Evolutionary conservation across 2,113 vertebrate species (phyloP).

Genomic region (Tretioscincus oriximinensis): DNA sequence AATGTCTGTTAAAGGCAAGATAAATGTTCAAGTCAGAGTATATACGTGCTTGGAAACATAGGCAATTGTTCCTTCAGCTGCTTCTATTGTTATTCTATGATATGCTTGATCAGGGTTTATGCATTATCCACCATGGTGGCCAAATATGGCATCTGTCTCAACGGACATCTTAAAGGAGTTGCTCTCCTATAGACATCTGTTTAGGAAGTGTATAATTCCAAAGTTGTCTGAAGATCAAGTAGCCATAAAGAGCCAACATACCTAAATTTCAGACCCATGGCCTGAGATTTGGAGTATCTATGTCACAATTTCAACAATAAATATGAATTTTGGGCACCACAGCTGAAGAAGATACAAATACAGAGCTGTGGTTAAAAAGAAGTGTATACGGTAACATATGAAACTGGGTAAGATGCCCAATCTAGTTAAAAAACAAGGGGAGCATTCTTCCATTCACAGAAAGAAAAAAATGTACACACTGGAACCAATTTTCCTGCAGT

Average conservation of each 20-base stretch:
- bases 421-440: background rate
- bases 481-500: too few relatives aligned
- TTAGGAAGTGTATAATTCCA: background rate
- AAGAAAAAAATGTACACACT: background rate
- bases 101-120: background rate
- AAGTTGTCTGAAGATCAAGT: background rate
- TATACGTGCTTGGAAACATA: too few relatives aligned
- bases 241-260: background rate
- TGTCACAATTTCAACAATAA: background rate
- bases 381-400: background rate
- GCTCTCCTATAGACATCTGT: background rate
- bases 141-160: background rate
- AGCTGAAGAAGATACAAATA: background rate
- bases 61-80: too few relatives aligned
- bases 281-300: background rate
- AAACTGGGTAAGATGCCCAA: background rate
- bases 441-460: background rate
- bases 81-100: too few relatives aligned
- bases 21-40: too few relatives aligned
- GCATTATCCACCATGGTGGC: background rate
- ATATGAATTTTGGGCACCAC: background rate
- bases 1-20: too few relatives aligned
- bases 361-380: background rate
- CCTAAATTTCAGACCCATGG: background rate
- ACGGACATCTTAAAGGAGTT: background rate